Evolutionary conservation across 2,888 invertebrate genomes (phyloP).

Genomic region (Syritta pipiens): DNA sequence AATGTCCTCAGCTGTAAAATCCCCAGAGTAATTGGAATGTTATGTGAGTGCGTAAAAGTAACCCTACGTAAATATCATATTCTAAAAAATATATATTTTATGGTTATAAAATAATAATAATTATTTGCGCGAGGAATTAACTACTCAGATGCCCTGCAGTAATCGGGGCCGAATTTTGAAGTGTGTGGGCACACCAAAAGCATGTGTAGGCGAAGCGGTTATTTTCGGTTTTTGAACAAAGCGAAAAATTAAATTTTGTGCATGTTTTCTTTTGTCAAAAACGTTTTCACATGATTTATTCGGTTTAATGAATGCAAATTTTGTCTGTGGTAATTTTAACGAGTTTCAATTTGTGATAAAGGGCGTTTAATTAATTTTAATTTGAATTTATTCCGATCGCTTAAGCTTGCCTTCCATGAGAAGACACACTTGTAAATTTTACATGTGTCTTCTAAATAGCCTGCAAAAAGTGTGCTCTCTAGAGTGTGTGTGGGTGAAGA

Average conservation of each 20-base stretch:
- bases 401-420: not conserved
- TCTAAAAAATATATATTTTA: not conserved
- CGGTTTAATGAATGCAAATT: conserved; percentile 37
- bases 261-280: not conserved
- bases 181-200: no score
- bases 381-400: conserved; percentile 26
- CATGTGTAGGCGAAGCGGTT: no score
- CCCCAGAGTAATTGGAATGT: conserved; percentile 41
- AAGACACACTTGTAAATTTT: conserved; percentile 13
- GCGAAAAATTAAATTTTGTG: conserved; percentile 16
- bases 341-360: conserved; percentile 37
- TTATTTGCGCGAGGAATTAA: conserved; percentile 6
- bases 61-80: conserved; percentile 5
- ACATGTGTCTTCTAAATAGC: conserved; percentile 8
- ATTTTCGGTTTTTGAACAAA: not conserved
- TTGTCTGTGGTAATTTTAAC: conserved; percentile 35
- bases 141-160: no score
- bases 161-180: no score
- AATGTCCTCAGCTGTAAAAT: conserved; percentile 46
- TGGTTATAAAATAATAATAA: conserved; percentile 35
- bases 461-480: not conserved
- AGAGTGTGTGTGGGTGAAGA: not conserved
- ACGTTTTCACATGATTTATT: conserved; percentile 41
- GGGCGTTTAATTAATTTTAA: conserved; percentile 46
- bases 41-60: conserved; percentile 5